Evolutionary conservation across 2,888 invertebrate genomes (phyloP).

Genomic region (Choreutis nemorana): DNA sequence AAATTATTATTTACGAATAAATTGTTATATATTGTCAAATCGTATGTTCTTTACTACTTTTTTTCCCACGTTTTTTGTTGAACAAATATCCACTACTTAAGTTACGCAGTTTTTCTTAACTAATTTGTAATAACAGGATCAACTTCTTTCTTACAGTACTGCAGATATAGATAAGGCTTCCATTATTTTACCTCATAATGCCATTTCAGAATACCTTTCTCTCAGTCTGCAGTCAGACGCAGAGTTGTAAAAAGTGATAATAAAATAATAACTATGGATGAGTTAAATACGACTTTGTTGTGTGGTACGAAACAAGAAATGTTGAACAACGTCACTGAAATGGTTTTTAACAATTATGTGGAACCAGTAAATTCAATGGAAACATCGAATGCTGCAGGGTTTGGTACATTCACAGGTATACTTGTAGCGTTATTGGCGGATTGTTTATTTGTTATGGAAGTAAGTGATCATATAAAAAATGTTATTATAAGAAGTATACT

Average conservation of each 20-base stretch:
- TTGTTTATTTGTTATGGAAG: slow-evolving; percentile 15
- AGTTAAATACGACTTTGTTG: slow-evolving; percentile 11
- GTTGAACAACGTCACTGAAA: not conserved
- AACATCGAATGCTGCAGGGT: slow-evolving; percentile 12
- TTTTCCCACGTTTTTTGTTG: no score
- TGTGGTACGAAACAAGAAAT: not conserved
- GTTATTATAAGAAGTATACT: not conserved
- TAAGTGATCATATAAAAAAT: slow-evolving; percentile 6
- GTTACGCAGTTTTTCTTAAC: slow-evolving; percentile 1
- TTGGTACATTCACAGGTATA: slow-evolving; percentile 21
- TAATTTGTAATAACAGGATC: slow-evolving; percentile 9
- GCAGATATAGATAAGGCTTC: slow-evolving; percentile 12
- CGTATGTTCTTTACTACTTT: no score
- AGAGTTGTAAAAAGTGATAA: no score
- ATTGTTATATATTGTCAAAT: no score
- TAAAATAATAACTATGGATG: slow-evolving; percentile 11
- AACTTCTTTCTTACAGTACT: no score
- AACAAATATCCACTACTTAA: slow-evolving; percentile 4
- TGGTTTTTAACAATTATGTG: no score
- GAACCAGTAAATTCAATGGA: slow-evolving; percentile 1
- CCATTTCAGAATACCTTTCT: slow-evolving; percentile 4
- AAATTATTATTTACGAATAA: no score
- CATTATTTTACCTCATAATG: slow-evolving; percentile 1
- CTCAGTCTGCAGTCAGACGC: slow-evolving; percentile 6
- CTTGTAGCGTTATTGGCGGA: slow-evolving; percentile 17